A percentile compares a stretch with the other conserved stretches of the same genome.
These are phyloP conservation scores for Ormyrus nitidulus DNA, from an alignment of 2,888 invertebrate genomes.

Conservation along the genomic window DNA sequence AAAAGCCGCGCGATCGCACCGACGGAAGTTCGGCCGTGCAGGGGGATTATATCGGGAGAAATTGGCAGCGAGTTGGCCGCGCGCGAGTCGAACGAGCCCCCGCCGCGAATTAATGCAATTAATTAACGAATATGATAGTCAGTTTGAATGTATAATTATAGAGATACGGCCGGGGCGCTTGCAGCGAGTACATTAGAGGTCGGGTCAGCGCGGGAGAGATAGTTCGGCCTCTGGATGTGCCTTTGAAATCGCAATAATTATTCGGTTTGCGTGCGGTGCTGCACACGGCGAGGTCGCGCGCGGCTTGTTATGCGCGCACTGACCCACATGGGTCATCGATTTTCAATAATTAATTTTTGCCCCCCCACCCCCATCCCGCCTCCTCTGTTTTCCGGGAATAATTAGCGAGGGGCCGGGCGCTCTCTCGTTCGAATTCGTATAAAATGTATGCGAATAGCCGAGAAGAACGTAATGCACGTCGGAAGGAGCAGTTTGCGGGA, in stretches of 20 bases:
- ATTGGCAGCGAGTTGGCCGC: not conserved
- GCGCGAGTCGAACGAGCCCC: not conserved
- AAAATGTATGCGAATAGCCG: not conserved
- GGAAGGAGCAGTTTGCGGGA: not conserved
- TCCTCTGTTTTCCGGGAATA: slow-evolving; percentile 15
- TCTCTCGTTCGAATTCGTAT: not conserved
- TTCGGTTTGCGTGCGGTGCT: slow-evolving; percentile 9
- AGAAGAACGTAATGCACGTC: not conserved
- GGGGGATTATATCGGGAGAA: not conserved
- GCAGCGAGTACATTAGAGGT: not conserved
- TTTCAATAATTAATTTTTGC: slow-evolving; percentile 54
- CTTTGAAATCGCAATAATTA: slow-evolving; percentile 51
- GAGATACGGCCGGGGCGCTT: no score
- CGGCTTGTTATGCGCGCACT: slow-evolving; percentile 14
- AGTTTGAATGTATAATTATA: slow-evolving; percentile 31
- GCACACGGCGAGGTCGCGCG: no score
- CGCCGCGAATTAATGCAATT: slow-evolving; percentile 35
- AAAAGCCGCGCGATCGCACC: no score
- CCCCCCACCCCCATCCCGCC: not conserved
- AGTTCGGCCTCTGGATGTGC: not conserved
- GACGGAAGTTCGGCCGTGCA: no score
- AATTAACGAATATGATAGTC: slow-evolving; percentile 23
- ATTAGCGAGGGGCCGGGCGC: slow-evolving; percentile 13
- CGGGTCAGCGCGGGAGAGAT: not conserved
- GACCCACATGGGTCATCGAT: slow-evolving; percentile 43